Evolutionary conservation across 1,140 invertebrate genomes (phyloP), one percentile per base, ranked within the genome.

Genomic region (Sycophaga agraensis): DNA sequence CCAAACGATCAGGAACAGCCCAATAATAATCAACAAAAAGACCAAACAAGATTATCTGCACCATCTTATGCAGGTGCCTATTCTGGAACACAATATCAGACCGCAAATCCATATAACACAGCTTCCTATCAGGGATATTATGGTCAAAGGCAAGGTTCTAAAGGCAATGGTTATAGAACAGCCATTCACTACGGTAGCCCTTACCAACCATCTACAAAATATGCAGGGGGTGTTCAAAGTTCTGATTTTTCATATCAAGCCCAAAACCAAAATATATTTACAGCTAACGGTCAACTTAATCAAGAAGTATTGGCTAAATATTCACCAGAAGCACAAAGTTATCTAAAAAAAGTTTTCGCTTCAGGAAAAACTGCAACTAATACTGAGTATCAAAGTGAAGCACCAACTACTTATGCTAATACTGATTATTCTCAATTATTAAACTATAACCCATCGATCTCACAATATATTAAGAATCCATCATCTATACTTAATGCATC

Each of bases 391-490:
- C 7, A 0, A 54, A n/a, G 2, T 22, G 22, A 56, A 2, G 14
- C 24, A 26, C 11, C 1, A 40, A n/a, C 6, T 34, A 59, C 16
- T 12, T 35, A 59, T 42, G 58, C 66, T 0, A 71, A 69, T 39
- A 58, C 68, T 7, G 61, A 63, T 8, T 78, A 79, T 35, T 68
- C 73, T 14, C 72, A 77, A 42, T 31, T 81, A 4, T 22, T 81
- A 16, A 79, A 73, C 48, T 79, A 79, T 26, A 80, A 80, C 63
- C 79, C 78, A 3, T 81, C 77, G 0, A 79, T 81, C n/a, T 78
- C 77, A 2, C 77, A 80, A 22, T 81, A 81, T 31, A 72, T 81
- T 8, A 76, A 76, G 22, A 74, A 81, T 63, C 79, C 79, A 0
- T 64, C 77, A 5, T 80, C 79, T 0, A 81, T 81, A 35, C 46